Evolutionary conservation across 2,888 invertebrate genomes (phyloP), one percentile per base, ranked within the genome.

Genomic region (Ophion ventricosus): DNA sequence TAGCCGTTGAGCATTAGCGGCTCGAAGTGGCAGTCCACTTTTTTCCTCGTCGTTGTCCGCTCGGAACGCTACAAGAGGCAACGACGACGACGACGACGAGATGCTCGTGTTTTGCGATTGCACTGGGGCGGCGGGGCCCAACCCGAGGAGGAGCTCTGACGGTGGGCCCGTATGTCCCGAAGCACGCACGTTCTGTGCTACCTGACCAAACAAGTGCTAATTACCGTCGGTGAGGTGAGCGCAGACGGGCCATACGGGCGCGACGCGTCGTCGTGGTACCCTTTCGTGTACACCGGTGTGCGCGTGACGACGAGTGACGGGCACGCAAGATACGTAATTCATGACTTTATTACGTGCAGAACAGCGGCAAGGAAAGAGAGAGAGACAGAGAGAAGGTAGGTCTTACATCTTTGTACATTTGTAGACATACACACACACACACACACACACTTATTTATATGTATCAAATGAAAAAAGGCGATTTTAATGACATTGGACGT

Each of bases 261-360:
- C 77, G 59, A 57, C 56, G 72, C 54, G 29, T 20, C 59, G 54
- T 54, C 59, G 63, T 49, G 64, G 43, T 67, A 54, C 29, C 43
- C 43, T 67, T 43, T 11, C 59, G 57, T 64, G 75, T 83, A 49
- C 35, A 26, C 70, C 8, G 69, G 80, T 69, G 63, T 74, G 82
- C 79, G 80, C 76, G 85, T 86, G 85, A 84, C 84, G 82, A 84
- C 84, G 82, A 84, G 87, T 82, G 86, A 86, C 86, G 84, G 83
- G 82, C 85, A 87, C 84, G 84, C 86, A 83, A 87, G 86, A 86
- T 85, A 85, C 84, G 85, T 87, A 85, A 87, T 87, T 87, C 86
- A 87, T 87, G 86, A 84, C 87, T 87, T 87, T 87, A 87, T 87
- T 87, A 87, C 86, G 86, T 87, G 86, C 87, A 83, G 69, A 64